Evolutionary conservation across 2,888 invertebrate genomes (phyloP).

Genomic region (Resseliella maxima): DNA sequence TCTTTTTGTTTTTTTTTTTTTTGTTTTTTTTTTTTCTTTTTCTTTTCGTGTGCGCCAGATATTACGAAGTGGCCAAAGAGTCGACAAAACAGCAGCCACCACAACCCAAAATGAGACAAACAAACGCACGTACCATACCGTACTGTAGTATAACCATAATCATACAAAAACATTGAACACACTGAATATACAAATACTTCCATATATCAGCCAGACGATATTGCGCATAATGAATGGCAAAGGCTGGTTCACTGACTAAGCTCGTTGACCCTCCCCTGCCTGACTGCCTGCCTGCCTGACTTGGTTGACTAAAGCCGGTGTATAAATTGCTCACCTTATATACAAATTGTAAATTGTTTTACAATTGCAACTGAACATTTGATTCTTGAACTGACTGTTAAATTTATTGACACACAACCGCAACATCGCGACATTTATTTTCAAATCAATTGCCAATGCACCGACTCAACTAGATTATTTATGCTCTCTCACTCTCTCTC

Average conservation of each 20-base stretch:
- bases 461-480: constrained; percentile 34
- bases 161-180: not conserved
- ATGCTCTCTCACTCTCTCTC: too few species aligned
- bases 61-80: not conserved
- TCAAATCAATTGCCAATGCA: not conserved
- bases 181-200: too few species aligned
- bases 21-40: constrained; percentile 25
- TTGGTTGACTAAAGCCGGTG: not conserved
- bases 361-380: constrained; percentile 20
- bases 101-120: not conserved
- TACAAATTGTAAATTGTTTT: constrained; percentile 34
- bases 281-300: not conserved
- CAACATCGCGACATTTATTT: constrained; percentile 45
- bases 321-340: constrained; percentile 51
- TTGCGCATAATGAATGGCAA: too few species aligned
- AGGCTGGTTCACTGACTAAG: too few species aligned
- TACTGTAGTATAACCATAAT: constrained; percentile 20
- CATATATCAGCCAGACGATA: not conserved
- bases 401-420: constrained; percentile 48
- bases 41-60: not conserved
- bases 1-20: constrained; percentile 21
- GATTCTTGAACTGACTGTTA: constrained; percentile 48
- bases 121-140: not conserved
- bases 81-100: not conserved
- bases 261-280: too few species aligned